These are phyloP conservation scores for Synanthedon vespiformis DNA, from an alignment of 2,888 invertebrate genomes.

Conservation along the genomic window DNA sequence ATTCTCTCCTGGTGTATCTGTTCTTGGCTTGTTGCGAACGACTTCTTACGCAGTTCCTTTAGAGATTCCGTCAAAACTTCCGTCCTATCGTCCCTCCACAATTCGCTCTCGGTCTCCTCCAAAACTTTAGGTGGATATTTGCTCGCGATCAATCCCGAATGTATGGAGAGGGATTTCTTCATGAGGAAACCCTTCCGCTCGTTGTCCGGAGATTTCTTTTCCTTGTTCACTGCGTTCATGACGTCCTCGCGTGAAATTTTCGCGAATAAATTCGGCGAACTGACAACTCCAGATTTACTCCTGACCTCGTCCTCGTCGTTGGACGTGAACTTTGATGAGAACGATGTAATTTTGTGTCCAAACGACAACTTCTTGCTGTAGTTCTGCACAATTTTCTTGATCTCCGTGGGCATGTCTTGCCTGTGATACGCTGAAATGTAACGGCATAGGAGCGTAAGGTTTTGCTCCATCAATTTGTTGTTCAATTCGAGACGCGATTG, in stretches of 20 bases:
- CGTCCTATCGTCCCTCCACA: slow-evolving; percentile 41
- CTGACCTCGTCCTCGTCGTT: slow-evolving; percentile 51
- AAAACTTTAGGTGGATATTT: slow-evolving; percentile 57
- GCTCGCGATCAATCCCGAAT: slow-evolving; percentile 46
- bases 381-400: slow-evolving; percentile 80
- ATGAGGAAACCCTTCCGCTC: slow-evolving; percentile 40
- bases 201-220: slow-evolving; percentile 25
- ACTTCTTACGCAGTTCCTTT: slow-evolving; percentile 44
- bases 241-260: slow-evolving; percentile 41
- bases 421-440: slow-evolving; percentile 78
- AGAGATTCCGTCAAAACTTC: slow-evolving; percentile 48
- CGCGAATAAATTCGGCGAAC: slow-evolving; percentile 55
- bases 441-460: slow-evolving; percentile 77
- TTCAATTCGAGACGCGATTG: slow-evolving; percentile 77
- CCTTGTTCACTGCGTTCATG: slow-evolving; percentile 21
- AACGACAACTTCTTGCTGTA: slow-evolving; percentile 48
- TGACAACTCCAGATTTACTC: slow-evolving; percentile 40
- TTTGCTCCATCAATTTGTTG: slow-evolving; percentile 80
- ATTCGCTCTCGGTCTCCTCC: slow-evolving; percentile 62
- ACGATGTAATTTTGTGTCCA: slow-evolving; percentile 44
- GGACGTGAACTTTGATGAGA: slow-evolving; percentile 42
- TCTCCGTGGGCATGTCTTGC: slow-evolving; percentile 78
- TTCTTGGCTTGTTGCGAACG: slow-evolving; percentile 77
- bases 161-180: slow-evolving; percentile 60
- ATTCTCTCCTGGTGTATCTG: slow-evolving; percentile 75